Base-by-base conservation (phyloP, 2,113 vertebrate species). In the Oenanthe oenanthe region DNA sequence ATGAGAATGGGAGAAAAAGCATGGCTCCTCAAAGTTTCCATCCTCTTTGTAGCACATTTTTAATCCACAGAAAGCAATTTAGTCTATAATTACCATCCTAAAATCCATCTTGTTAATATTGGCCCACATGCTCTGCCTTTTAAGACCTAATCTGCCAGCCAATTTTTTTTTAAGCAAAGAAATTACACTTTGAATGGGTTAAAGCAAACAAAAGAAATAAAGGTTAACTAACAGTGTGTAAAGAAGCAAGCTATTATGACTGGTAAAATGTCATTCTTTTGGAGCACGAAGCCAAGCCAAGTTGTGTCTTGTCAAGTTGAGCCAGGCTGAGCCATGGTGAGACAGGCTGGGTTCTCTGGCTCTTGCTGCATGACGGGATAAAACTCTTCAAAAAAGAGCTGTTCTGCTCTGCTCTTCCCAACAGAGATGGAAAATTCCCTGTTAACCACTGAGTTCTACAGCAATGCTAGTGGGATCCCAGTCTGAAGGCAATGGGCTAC, bases 351-450 rank as follows among this genome's bases (percentile, higher is more conserved):
- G 14, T 43, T 14, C 43, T 36, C 17, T 32, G 17, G 31, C 9
- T 48, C 25, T 17, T 14, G 3, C 21, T 50, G 7, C 31, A 22
- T 50, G 17, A 43, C 0, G 0, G 34, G 25, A 36, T 72, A 42
- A 50, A 42, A 36, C 26, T 15, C 26, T 26, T 42, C 12, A 50
- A 22, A 4, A 31, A 17, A 48, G 34, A 56, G 4, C 9, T 79
- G 17, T 17, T 9, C 7, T 42, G 13, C 18, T 71, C 57, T 36
- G 5, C 10, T 57, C 43, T 42, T 57, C 34, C 58, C 22, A 79
- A 8, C 3, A 32, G 31, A 50, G 31, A 4, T 9, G 6, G 17
- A 32, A 79, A 57, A 65, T 19, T 34, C 21, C 16, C 45, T 56
- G 17, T 56, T 72, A 42, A 42, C 3, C 17, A 31, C 34, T 36